phyloP scores from a whole-genome alignment of 53 echinoderm and acorn worm species.

The Stichopus horrens region DNA sequence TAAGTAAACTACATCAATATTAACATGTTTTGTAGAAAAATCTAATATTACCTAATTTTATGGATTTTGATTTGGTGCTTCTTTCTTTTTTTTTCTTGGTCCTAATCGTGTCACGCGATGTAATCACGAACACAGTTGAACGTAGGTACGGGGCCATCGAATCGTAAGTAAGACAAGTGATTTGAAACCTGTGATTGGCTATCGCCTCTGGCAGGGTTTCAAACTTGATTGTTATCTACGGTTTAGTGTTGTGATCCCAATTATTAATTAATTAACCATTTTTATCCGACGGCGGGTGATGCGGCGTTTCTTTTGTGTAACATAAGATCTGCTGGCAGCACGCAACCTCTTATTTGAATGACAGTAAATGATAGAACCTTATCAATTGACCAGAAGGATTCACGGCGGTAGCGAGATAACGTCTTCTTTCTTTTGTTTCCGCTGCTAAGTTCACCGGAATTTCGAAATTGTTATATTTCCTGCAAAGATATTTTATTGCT shows the following conservation, averaged over 20 bases:
- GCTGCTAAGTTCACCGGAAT: conserved; percentile 20
- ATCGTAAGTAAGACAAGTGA: conserved; percentile 29
- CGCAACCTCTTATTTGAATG: conserved; percentile 27
- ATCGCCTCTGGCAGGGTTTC: conserved; percentile 32
- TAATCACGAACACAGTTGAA: conserved; percentile 10
- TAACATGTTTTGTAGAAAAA: conserved; percentile 41
- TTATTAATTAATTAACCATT: conserved; percentile 52
- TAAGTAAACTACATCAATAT: conserved; percentile 49
- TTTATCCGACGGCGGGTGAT: conserved; percentile 20
- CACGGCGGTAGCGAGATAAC: neutral
- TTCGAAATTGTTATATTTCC: neutral
- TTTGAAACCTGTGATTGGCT: conserved; percentile 30
- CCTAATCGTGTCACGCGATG: conserved; percentile 40
- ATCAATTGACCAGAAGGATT: conserved; percentile 23
- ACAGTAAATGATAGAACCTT: conserved; percentile 28
- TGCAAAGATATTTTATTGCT: neutral
- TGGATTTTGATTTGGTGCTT: conserved; percentile 48
- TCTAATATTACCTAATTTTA: conserved; percentile 55
- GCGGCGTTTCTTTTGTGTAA: conserved; percentile 40
- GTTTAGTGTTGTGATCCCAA: conserved; percentile 35
- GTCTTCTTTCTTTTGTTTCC: neutral
- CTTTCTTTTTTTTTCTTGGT: conserved; percentile 16
- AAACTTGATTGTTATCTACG: conserved; percentile 49
- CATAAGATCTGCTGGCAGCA: conserved; percentile 9
- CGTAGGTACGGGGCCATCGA: conserved; percentile 31